Percentiles rank a stretch among this genome's conserved stretches.
Conservation (phyloP, 2,797 vertebrate species). For the Salmo trutta region DNA sequence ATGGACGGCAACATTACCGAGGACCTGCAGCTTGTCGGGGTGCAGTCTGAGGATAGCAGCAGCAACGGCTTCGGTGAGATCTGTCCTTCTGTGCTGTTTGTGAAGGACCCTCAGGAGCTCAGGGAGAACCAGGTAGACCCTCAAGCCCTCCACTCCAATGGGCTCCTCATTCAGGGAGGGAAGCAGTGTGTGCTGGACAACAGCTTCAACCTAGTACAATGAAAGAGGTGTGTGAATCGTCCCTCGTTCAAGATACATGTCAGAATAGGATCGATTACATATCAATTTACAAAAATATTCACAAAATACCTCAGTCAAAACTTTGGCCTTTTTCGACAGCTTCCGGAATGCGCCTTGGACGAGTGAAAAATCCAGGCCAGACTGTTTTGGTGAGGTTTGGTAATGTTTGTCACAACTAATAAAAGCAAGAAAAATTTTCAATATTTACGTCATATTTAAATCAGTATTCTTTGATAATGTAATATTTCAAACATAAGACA, state of each 20-base stretch:
- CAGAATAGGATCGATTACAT: neutral
- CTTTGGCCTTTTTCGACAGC: conserved; percentile 30
- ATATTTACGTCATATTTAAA: neutral
- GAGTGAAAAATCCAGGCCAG: conserved; percentile 49
- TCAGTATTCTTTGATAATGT: neutral
- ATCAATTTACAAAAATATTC: neutral
- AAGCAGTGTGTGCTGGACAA: conserved; percentile 51
- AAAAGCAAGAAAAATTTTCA: neutral
- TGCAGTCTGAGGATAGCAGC: conserved; percentile 49
- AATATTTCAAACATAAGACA: neutral
- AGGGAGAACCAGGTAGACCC: conserved; percentile 73
- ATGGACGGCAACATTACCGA: conserved; percentile 60
- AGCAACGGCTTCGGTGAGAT: conserved; percentile 40
- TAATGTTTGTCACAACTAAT: conserved; percentile 43
- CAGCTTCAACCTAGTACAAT: conserved; percentile 58
- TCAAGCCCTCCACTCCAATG: conserved; percentile 69
- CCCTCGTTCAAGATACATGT: neutral
- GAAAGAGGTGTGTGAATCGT: neutral
- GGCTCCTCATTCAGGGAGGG: conserved; percentile 37
- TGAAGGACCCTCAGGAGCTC: conserved; percentile 56
- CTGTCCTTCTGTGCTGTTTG: conserved; percentile 16
- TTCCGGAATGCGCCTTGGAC: conserved; percentile 50
- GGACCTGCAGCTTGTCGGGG: conserved; percentile 40
- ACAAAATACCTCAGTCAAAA: conserved; percentile 53
- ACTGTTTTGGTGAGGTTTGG: conserved; percentile 27